Evolutionary conservation across 1,140 invertebrate genomes (phyloP).

Genomic region (Prorops nasuta): DNA sequence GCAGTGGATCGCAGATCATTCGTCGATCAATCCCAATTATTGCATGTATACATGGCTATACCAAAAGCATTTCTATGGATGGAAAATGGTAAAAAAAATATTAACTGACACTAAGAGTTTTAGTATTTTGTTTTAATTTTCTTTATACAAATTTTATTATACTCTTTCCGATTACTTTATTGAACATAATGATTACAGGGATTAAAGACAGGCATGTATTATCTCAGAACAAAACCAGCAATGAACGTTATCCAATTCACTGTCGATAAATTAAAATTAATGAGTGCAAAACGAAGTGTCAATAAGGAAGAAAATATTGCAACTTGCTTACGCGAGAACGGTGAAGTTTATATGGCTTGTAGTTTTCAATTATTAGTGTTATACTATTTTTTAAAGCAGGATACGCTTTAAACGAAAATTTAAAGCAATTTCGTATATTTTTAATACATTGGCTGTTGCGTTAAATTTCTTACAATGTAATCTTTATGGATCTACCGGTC

Average conservation of each 20-base stretch:
- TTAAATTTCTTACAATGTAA: too few relatives aligned
- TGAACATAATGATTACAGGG: conserved; percentile 72
- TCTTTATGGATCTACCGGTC: too few relatives aligned
- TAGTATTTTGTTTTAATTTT: neutral
- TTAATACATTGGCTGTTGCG: too few relatives aligned
- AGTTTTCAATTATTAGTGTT: conserved; percentile 60
- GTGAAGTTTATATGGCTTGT: conserved; percentile 85
- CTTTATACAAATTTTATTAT: neutral
- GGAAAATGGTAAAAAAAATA: conserved; percentile 74
- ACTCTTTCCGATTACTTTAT: too few relatives aligned
- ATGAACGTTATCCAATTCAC: conserved; percentile 97
- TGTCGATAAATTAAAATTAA: conserved; percentile 85
- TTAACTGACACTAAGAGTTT: neutral
- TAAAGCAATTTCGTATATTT: too few relatives aligned
- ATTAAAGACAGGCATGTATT: conserved; percentile 99
- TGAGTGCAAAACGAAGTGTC: conserved; percentile 32
- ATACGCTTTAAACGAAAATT: too few relatives aligned
- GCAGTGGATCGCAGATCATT: conserved; percentile 96
- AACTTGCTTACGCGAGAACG: conserved; percentile 85
- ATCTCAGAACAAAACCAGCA: conserved; percentile 94
- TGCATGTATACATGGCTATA: conserved; percentile 95
- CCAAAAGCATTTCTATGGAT: conserved; percentile 99
- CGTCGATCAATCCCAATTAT: conserved; percentile 97
- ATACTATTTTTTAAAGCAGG: too few relatives aligned
- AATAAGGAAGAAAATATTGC: conserved; percentile 68